Percentiles rank a stretch among this genome's conserved stretches.
phyloP scores from a whole-genome alignment of 2,888 invertebrate species.

The Drosophila macrospina region DNA sequence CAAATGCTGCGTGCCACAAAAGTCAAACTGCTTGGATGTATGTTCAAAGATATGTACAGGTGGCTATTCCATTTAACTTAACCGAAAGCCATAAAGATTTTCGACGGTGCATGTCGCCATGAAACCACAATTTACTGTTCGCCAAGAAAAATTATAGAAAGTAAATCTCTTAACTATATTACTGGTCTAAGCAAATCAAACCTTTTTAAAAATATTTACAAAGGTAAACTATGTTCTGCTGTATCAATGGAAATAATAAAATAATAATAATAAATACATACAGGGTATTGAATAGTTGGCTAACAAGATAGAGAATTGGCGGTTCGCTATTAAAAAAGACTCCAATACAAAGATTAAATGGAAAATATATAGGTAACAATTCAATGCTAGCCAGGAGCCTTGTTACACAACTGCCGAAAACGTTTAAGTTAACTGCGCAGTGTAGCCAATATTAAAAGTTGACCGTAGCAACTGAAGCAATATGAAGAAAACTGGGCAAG shows the following conservation, averaged over 20 bases:
- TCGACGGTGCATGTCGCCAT: background rate
- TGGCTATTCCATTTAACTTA: conserved; percentile 36
- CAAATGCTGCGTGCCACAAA: conserved; percentile 51
- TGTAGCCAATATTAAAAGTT: conserved; percentile 49
- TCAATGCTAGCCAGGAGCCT: conserved; percentile 49
- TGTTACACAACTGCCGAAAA: conserved; percentile 72
- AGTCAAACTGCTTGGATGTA: conserved; percentile 35
- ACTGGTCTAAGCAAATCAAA: background rate
- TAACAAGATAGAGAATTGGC: conserved; percentile 30
- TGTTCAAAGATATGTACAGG: conserved; percentile 43
- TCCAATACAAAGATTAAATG: conserved; percentile 6
- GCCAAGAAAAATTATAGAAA: background rate
- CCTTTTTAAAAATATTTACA: background rate
- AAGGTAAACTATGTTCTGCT: background rate
- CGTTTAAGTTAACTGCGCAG: conserved; percentile 41
- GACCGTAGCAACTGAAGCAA: conserved; percentile 34
- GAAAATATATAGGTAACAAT: conserved; percentile 24
- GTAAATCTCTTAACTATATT: background rate
- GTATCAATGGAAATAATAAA: too few relatives aligned
- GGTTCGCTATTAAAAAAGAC: conserved; percentile 18
- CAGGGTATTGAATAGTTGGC: conserved; percentile 4
- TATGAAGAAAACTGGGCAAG: conserved; percentile 43
- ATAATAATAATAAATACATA: too few relatives aligned
- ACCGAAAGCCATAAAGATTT: conserved; percentile 9
- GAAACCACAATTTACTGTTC: conserved; percentile 1